Evolutionary conservation across 2,113 vertebrate genomes (phyloP), one percentile per base, ranked within the genome.

Genomic region (Ranitomeya variabilis): DNA sequence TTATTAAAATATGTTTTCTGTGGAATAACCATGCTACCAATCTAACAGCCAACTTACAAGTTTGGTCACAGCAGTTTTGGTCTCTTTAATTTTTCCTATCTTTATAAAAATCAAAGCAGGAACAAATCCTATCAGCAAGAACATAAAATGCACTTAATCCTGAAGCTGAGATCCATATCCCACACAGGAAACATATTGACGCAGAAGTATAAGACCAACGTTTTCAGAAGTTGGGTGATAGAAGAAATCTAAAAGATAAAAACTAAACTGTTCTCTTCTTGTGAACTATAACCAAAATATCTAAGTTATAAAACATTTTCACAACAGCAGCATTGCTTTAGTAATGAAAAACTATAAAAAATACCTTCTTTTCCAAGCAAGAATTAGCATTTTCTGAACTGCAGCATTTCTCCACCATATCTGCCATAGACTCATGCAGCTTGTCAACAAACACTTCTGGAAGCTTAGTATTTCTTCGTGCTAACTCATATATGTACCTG

Each of bases 401-500:
- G 14, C 95, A 96, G 64, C 95, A 95, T 5, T 91, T 87, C 0
- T 0, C 67, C 0, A 52, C 80, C 80, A 85, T 9, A 5, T 85
- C 73, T 85, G 66, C 0, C 0, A 62, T 59, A 16, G 89, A 0
- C 0, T 89, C 91, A 0, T 94, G 91, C 0, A 94, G 18, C 74
- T 91, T 93, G 88, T 85, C 64, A 1, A 95, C 89, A 86, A 94
- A 66, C 0, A 93, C 92, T 0, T 95, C 94, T 0, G 95, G 95
- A 60, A 93, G 0, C 3, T 16, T 90, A 66, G 94, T 74, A 16
- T 91, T 85, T 55, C 89, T 91, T 77, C 90, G 92, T 0, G 91
- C 91, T 83, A 93, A 8, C 86, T 95, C 92, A n/a, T 93, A 94
- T 8, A 89, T 31, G 57, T 90, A 93, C 77, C 95, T 96, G 91